Evolutionary conservation across 2,797 vertebrate genomes (phyloP), one percentile per base, ranked within the genome.

Genomic region (Huso huso): DNA sequence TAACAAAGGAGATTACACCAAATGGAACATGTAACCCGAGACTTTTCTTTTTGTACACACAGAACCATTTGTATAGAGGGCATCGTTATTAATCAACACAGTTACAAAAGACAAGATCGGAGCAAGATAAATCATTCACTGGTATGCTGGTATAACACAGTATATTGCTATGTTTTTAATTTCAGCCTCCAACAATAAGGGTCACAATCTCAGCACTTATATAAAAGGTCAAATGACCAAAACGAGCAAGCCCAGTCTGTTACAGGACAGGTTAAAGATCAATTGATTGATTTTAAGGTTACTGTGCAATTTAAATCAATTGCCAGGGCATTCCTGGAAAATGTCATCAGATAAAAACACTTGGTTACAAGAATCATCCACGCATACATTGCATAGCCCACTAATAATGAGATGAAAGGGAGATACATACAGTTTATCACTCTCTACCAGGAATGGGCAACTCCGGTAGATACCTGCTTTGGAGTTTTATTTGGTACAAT

Each of bases 91-190:
- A 80, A 84, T 76, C 76, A 75, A 72, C 75, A 68, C 75, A 68
- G 66, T 74, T 67, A 63, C 37, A 64, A 12, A 53, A 55, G 62
- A 64, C 77, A 63, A 75, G 82, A 87, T 84, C 82, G 86, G 85
- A 77, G 64, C n/a, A 68, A 74, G 78, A 86, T 88, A 80, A 76
- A 86, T 89, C 83, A 81, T 73, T 72, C 48, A 66, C 74, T 68
- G 67, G 18, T 70, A 74, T 73, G 79, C 70, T 74, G 69, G 67
- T 15, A 71, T 74, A 73, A 78, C 79, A 68, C 23, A 37, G 69
- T 37, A 74, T 78, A 78, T 71, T 64, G 68, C 23, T 2, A 68
- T 69, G 37, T 73, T 85, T 88, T 78, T 65, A 74, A 66, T 61
- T 62, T 68, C 53, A 48, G 8, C 2, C 61, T 48, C 48, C 48